These are phyloP conservation scores for Drosophila quadrilineata DNA, from an alignment of 1,140 invertebrate species.

Conservation along the genomic window DNA sequence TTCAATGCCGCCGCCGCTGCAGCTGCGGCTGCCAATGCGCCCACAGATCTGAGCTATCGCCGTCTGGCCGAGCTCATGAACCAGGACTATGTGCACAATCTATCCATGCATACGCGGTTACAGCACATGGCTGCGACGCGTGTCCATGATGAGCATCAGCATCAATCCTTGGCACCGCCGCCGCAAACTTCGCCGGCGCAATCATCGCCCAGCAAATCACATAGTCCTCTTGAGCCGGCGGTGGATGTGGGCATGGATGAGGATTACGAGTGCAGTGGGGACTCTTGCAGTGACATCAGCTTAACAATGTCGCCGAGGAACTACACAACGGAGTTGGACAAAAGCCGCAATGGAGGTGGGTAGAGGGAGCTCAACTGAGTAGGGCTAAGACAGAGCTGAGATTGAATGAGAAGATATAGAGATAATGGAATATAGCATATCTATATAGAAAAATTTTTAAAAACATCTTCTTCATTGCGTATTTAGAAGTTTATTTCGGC, in stretches of 20 bases:
- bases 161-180: not conserved
- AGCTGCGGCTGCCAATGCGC: constrained; percentile 6
- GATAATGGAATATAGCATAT: too few relatives aligned
- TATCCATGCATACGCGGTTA: constrained; percentile 59
- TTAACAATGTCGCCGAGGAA: constrained; percentile 76
- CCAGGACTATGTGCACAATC: constrained; percentile 68
- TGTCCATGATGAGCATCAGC: constrained; percentile 40
- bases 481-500: too few relatives aligned
- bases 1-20: constrained; percentile 42
- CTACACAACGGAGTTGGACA: constrained; percentile 67
- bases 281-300: constrained; percentile 79
- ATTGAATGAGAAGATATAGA: too few relatives aligned
- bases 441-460: too few relatives aligned
- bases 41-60: constrained; percentile 60
- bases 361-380: not conserved
- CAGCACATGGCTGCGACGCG: constrained; percentile 59
- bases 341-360: constrained; percentile 70
- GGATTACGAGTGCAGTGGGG: constrained; percentile 75
- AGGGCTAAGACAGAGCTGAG: too few relatives aligned
- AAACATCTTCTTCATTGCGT: too few relatives aligned
- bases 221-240: constrained; percentile 50
- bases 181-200: constrained; percentile 27
- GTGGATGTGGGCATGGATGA: constrained; percentile 74
- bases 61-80: constrained; percentile 69
- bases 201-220: constrained; percentile 54